These are phyloP conservation scores for Paratilapia polleni DNA, from an alignment of 2,113 vertebrate species.

Conservation along the genomic window DNA sequence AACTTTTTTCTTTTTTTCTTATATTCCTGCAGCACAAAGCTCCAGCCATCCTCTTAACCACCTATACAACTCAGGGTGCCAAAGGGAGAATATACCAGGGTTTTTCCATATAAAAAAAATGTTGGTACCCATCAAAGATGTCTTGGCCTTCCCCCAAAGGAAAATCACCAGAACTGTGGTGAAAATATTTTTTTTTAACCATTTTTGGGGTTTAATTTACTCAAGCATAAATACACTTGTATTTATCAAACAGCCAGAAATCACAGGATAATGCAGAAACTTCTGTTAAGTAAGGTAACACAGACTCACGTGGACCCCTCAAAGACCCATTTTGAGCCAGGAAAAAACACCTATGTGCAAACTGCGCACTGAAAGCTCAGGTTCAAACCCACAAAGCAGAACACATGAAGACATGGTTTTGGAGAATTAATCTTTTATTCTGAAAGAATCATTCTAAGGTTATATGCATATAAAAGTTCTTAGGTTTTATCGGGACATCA, in stretches of 20 bases:
- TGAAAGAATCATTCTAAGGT: not conserved
- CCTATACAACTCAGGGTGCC: not conserved
- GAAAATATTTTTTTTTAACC: not conserved
- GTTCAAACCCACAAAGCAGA: not conserved
- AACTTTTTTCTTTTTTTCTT: not conserved
- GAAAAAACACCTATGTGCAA: not conserved
- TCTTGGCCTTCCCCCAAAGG: not conserved
- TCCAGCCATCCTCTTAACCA: not conserved
- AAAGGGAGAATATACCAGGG: not conserved
- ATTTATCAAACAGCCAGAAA: too few relatives aligned
- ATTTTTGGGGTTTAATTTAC: not conserved
- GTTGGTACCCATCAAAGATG: too few relatives aligned
- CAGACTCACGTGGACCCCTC: not conserved
- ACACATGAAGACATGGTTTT: not conserved
- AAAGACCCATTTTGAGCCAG: not conserved
- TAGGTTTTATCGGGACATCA: not conserved
- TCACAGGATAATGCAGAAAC: too few relatives aligned
- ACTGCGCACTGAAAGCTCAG: not conserved
- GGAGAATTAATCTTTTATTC: constrained; percentile 36
- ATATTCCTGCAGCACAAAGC: not conserved
- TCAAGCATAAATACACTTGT: too few relatives aligned
- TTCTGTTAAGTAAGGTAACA: not conserved
- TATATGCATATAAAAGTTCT: not conserved
- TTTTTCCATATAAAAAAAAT: not conserved
- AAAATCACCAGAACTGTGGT: not conserved